Conservation (phyloP, 2,888 invertebrate species). For the Caradrina kadenii region DNA sequence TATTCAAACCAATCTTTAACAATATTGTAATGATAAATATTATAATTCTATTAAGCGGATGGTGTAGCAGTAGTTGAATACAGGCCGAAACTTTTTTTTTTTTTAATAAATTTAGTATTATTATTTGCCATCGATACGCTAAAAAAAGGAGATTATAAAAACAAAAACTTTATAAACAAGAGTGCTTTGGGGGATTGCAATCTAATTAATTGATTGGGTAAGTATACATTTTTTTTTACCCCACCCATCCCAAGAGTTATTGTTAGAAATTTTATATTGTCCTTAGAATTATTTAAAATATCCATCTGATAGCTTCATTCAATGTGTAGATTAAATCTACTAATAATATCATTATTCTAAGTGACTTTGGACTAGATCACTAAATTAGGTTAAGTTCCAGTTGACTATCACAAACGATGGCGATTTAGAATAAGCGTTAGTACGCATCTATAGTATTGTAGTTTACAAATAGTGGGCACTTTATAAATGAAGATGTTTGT, state of each 20-base stretch:
- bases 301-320: conserved; percentile 69
- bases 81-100: too few relatives aligned
- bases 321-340: conserved; percentile 86
- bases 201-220: conserved; percentile 77
- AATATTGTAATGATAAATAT: background rate
- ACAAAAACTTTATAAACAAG: background rate
- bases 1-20: background rate
- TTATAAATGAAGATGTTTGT: conserved; percentile 52
- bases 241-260: conserved; percentile 78
- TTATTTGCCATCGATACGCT: too few relatives aligned
- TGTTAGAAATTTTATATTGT: conserved; percentile 77
- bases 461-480: conserved; percentile 46
- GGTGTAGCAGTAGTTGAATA: too few relatives aligned
- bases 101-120: too few relatives aligned
- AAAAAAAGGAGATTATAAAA: background rate
- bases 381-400: conserved; percentile 76
- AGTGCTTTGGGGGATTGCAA: conserved; percentile 62
- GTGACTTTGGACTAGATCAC: conserved; percentile 76
- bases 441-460: conserved; percentile 63
- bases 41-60: too few relatives aligned
- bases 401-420: conserved; percentile 62
- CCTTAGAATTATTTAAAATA: conserved; percentile 72
- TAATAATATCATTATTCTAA: conserved; percentile 76
- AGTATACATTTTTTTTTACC: conserved; percentile 75
- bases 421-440: conserved; percentile 66